phyloP scores from a whole-genome alignment of 2,797 vertebrate species.

The Muscicapa striata region DNA sequence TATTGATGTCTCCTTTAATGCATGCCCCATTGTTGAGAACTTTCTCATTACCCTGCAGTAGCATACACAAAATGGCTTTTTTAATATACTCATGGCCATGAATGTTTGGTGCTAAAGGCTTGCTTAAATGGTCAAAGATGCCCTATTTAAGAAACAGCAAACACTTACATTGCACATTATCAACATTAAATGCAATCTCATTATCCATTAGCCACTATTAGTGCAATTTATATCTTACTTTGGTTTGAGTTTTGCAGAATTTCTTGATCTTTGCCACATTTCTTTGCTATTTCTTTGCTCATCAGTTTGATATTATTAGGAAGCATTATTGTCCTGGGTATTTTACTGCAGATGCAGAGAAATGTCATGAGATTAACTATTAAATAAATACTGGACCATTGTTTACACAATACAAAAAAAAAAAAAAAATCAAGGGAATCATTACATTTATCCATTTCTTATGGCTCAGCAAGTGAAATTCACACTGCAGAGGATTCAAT shows the following conservation, averaged over 20 bases:
- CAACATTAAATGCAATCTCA: conserved; percentile 75
- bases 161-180: conserved; percentile 74
- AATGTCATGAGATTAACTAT: conserved; percentile 60
- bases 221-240: conserved; percentile 76
- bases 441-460: neutral
- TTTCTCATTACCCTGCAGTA: conserved; percentile 82
- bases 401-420: conserved; percentile 37
- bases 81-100: conserved; percentile 83
- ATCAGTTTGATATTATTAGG: conserved; percentile 81
- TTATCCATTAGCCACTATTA: conserved; percentile 74
- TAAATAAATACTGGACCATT: conserved; percentile 61
- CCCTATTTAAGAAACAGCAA: conserved; percentile 80
- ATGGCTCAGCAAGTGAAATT: neutral
- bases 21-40: conserved; percentile 77
- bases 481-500: neutral
- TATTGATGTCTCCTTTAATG: conserved; percentile 84
- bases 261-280: conserved; percentile 83
- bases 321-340: conserved; percentile 67
- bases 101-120: conserved; percentile 80
- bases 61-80: conserved; percentile 83
- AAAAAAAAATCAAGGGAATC: neutral
- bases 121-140: conserved; percentile 84
- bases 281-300: conserved; percentile 77
- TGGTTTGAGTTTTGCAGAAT: conserved; percentile 82
- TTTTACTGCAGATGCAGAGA: conserved; percentile 45